Percentiles rank a stretch among this genome's conserved stretches.
Conservation (phyloP, 1,140 invertebrate species). For the Druon quercuslanigerum region DNA sequence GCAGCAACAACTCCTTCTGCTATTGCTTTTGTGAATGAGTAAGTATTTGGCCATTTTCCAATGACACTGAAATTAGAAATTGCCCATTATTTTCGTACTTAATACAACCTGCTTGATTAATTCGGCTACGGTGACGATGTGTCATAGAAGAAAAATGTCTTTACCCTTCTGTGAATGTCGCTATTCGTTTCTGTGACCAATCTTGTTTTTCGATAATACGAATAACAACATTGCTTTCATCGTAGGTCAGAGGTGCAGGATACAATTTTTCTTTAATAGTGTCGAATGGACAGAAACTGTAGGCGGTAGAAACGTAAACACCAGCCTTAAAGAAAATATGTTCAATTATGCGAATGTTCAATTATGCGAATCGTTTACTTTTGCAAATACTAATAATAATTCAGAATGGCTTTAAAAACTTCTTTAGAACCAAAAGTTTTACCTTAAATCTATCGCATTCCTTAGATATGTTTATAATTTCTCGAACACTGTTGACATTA, state of each 20-base stretch:
- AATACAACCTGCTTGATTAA: too few species aligned
- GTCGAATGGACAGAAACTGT: conserved; percentile 78
- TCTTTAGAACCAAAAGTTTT: conserved; percentile 31
- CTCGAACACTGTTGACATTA: conserved; percentile 81
- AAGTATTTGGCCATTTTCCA: conserved; percentile 83
- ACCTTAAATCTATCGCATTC: conserved; percentile 75
- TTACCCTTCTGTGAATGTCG: conserved; percentile 35
- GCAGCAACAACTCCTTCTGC: conserved; percentile 80
- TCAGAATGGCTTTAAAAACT: background rate
- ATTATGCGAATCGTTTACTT: background rate
- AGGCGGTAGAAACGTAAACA: conserved; percentile 83
- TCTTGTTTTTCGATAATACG: conserved; percentile 17
- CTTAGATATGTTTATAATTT: conserved; percentile 72
- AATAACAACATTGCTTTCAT: conserved; percentile 74
- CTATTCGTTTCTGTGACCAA: conserved; percentile 37
- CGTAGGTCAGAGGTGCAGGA: conserved; percentile 78
- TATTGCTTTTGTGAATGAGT: conserved; percentile 85
- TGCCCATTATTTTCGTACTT: conserved; percentile 33
- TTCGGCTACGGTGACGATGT: too few species aligned
- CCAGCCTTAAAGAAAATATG: conserved; percentile 70
- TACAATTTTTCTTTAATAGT: conserved; percentile 82
- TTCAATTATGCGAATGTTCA: background rate
- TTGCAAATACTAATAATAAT: background rate
- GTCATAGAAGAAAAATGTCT: background rate
- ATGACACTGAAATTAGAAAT: conserved; percentile 74